A percentile compares a stretch with the other conserved stretches of the same genome.
Evolutionary conservation across 2,888 invertebrate genomes (phyloP).

Genomic region (Chouioia cunea): DNA sequence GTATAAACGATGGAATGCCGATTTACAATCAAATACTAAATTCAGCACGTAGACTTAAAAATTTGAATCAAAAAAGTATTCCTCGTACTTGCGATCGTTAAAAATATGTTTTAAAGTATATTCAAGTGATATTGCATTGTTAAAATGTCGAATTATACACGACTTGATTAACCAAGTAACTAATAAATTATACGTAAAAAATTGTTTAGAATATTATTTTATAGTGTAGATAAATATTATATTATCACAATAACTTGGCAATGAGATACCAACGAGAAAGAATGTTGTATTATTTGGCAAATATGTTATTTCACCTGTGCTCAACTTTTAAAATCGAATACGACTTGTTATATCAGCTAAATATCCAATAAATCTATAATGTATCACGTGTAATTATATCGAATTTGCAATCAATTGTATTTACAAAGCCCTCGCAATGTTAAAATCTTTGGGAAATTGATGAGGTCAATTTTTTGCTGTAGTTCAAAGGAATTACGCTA

Average conservation of each 20-base stretch:
- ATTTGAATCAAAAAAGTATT: constrained; percentile 2
- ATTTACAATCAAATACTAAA: constrained; percentile 1
- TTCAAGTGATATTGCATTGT: constrained; percentile 12
- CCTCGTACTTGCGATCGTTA: background rate
- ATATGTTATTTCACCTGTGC: background rate
- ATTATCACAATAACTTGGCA: constrained; percentile 40
- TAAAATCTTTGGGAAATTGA: too few species aligned
- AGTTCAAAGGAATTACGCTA: too few species aligned
- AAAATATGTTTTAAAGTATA: background rate
- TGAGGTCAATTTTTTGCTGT: too few species aligned
- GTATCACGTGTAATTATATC: constrained; percentile 12
- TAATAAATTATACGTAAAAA: constrained; percentile 11
- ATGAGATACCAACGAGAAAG: constrained; percentile 28
- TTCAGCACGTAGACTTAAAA: constrained; percentile 10
- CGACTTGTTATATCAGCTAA: background rate
- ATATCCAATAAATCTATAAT: background rate
- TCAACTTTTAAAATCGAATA: background rate
- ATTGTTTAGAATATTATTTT: constrained; percentile 9
- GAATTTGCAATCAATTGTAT: background rate
- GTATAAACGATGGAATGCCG: constrained; percentile 17
- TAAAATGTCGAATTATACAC: too few species aligned
- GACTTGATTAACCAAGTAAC: background rate
- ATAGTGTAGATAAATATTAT: constrained; percentile 14
- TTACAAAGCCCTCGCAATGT: constrained; percentile 6
- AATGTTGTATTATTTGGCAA: background rate